These are phyloP conservation scores for Sympetrum striolatum DNA, from an alignment of 2,888 invertebrate species.

Conservation along the genomic window DNA sequence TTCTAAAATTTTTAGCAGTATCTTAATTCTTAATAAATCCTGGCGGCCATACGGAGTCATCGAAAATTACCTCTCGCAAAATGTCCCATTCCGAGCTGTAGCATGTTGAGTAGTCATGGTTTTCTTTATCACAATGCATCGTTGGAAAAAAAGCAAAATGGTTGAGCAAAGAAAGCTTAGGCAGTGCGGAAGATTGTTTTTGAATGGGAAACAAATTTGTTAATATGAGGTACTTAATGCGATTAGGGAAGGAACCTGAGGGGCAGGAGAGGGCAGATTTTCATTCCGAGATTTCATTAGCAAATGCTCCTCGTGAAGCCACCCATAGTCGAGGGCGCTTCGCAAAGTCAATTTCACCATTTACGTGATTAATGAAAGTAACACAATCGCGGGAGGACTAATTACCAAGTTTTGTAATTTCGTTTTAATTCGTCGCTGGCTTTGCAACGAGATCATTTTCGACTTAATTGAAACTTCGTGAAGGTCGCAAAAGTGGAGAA, in stretches of 20 bases:
- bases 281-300: neutral
- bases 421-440: neutral
- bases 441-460: neutral
- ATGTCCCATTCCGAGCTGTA: too few relatives aligned
- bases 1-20: too few relatives aligned
- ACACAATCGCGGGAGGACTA: neutral
- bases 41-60: too few relatives aligned
- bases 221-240: neutral
- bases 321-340: neutral
- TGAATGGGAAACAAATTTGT: neutral
- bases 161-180: neutral
- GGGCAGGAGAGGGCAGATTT: neutral
- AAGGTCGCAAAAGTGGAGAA: neutral
- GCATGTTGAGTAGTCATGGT: neutral
- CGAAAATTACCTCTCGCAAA: too few relatives aligned
- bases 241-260: neutral
- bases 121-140: neutral
- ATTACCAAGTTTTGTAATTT: neutral
- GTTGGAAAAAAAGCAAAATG: neutral
- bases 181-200: neutral
- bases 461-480: neutral
- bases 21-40: too few relatives aligned
- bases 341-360: constrained; percentile 5
- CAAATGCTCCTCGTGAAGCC: neutral
- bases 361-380: neutral